Conservation (phyloP, 2,113 vertebrate genomes). For the Rattus norvegicus region DNA sequence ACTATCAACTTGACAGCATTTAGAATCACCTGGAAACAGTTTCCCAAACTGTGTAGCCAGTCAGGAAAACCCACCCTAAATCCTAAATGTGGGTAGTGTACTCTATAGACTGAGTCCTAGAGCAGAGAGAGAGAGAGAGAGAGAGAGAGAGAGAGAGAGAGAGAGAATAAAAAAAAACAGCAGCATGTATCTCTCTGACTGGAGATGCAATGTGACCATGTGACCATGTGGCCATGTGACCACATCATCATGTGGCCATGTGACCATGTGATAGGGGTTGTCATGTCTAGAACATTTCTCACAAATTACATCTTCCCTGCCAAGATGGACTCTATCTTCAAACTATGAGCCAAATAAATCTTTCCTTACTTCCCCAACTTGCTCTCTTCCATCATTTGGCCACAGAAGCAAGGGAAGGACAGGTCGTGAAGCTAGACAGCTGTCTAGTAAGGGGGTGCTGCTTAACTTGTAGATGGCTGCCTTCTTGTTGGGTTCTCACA, state of each 20-base stretch:
- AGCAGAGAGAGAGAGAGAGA: background rate
- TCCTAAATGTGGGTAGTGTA: too few relatives aligned
- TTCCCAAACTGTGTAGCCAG: background rate
- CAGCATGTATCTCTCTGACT: background rate
- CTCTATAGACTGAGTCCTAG: too few relatives aligned
- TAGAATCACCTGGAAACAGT: background rate
- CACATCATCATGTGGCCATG: background rate
- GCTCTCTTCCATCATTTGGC: background rate
- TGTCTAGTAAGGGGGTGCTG: background rate
- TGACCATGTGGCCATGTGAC: background rate
- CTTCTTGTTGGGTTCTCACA: background rate
- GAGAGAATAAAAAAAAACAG: background rate
- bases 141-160: too few relatives aligned
- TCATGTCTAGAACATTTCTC: background rate
- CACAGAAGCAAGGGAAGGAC: background rate
- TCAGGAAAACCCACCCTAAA: too few relatives aligned
- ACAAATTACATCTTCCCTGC: background rate
- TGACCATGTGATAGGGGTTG: background rate
- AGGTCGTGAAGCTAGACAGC: background rate
- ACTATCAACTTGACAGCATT: background rate
- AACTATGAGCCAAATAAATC: background rate
- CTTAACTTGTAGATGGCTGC: too few relatives aligned
- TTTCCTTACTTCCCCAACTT: too few relatives aligned
- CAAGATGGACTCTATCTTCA: background rate
- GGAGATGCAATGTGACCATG: too few relatives aligned